Conservation (phyloP, 2,797 vertebrate genomes). For the Gymnodraco acuticeps region DNA sequence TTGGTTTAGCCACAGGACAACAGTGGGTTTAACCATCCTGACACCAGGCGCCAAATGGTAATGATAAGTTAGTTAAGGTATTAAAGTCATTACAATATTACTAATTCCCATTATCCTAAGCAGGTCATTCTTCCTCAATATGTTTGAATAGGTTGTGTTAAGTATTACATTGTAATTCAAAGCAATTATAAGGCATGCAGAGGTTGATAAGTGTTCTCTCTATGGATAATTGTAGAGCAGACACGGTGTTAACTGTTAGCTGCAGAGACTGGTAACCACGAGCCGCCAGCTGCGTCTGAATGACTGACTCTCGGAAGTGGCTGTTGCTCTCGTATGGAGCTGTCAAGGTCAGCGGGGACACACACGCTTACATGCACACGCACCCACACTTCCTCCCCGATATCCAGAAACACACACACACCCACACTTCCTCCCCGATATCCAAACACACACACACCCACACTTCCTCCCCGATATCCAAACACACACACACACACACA, state of each 20-base stretch:
- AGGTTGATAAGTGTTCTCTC: conserved; percentile 52
- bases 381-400: conserved; percentile 29
- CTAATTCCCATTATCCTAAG: conserved; percentile 50
- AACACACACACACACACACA: conserved; percentile 27
- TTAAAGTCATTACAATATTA: conserved; percentile 49
- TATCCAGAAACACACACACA: conserved; percentile 42
- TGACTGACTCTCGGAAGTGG: conserved; percentile 70
- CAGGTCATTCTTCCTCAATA: conserved; percentile 52
- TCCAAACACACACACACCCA: conserved; percentile 33
- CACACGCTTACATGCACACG: conserved; percentile 26
- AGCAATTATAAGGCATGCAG: conserved; percentile 53
- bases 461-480: too few relatives aligned
- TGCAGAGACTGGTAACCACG: conserved; percentile 59
- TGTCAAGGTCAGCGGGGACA: conserved; percentile 84
- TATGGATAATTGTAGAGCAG: conserved; percentile 69
- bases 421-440: too few relatives aligned
- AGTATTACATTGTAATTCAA: conserved; percentile 37
- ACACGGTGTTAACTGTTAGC: conserved; percentile 64
- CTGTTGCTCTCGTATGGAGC: conserved; percentile 69
- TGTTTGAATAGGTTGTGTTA: conserved; percentile 55
- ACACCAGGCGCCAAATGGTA: conserved; percentile 23
- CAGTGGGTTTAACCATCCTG: conserved; percentile 3
- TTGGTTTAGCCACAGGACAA: conserved; percentile 12
- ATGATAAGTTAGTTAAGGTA: conserved; percentile 38
- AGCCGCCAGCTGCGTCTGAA: conserved; percentile 72